Percentiles rank a stretch among this genome's conserved stretches.
phyloP scores from a whole-genome alignment of 2,888 invertebrate species.

The Nemotelus pantherinus region DNA sequence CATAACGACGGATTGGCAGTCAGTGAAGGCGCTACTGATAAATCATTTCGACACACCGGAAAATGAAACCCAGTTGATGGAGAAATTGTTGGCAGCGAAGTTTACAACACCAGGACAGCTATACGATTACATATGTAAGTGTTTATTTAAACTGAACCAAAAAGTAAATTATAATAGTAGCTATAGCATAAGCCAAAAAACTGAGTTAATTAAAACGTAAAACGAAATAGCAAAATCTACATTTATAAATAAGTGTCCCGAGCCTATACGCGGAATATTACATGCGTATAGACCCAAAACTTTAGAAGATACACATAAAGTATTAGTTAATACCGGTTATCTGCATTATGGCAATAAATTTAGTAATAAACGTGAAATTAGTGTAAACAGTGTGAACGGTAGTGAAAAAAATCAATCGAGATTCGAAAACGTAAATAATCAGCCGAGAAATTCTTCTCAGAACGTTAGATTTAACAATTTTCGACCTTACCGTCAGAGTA shows the following conservation, averaged over 20 bases:
- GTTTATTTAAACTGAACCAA: conserved; percentile 26
- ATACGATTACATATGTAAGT: conserved; percentile 33
- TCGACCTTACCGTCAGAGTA: neutral
- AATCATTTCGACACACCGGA: conserved; percentile 39
- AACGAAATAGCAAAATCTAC: conserved; percentile 29
- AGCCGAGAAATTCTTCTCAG: neutral
- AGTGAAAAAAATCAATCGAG: neutral
- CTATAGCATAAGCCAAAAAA: neutral
- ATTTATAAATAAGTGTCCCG: conserved; percentile 26
- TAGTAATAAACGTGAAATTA: neutral
- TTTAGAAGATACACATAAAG: conserved; percentile 7
- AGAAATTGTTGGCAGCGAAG: conserved; percentile 13
- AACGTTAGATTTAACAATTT: neutral
- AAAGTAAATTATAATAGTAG: conserved; percentile 13
- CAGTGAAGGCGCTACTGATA: neutral
- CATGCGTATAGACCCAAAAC: conserved; percentile 22
- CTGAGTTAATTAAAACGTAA: conserved; percentile 29
- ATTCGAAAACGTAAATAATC: too few relatives aligned
- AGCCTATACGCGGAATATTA: conserved; percentile 24
- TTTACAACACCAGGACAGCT: conserved; percentile 14
- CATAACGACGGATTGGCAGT: conserved; percentile 16
- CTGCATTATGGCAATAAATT: conserved; percentile 14
- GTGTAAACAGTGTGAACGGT: neutral
- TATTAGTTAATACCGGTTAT: conserved; percentile 31
- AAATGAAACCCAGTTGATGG: conserved; percentile 26